These are phyloP conservation scores for Zelostemma sp. DNA, from an alignment of 1,140 invertebrate genomes.

Conservation along the genomic window DNA sequence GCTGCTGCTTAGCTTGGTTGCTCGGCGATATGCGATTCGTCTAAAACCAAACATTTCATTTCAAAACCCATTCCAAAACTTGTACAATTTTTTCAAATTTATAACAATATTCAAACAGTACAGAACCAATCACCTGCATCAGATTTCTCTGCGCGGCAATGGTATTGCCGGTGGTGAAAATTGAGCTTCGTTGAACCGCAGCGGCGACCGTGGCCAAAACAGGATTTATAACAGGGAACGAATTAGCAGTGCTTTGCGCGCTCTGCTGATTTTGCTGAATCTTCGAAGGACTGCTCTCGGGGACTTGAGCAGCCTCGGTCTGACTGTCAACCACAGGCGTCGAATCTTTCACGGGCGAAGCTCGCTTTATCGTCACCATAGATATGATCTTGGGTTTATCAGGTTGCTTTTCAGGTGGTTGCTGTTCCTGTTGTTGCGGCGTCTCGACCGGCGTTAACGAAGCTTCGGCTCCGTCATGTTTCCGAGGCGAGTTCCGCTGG, in stretches of 20 bases:
- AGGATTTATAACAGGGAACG: conserved; percentile 64
- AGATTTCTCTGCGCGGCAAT: conserved; percentile 57
- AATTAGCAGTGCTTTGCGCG: conserved; percentile 45
- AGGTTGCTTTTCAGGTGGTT: conserved; percentile 45
- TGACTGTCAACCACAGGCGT: conserved; percentile 47
- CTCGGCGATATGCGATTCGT: conserved; percentile 68
- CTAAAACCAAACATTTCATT: conserved; percentile 34
- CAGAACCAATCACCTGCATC: conserved; percentile 47
- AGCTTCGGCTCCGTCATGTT: conserved; percentile 39
- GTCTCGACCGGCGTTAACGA: conserved; percentile 35
- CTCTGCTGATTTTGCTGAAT: conserved; percentile 50
- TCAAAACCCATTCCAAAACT: conserved; percentile 1
- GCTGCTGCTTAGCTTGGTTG: conserved; percentile 60
- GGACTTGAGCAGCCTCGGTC: conserved; percentile 37
- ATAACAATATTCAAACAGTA: conserved; percentile 3
- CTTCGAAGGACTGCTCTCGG: conserved; percentile 51
- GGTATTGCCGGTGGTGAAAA: conserved; percentile 54
- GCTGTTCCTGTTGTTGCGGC: conserved; percentile 46
- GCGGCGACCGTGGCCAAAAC: conserved; percentile 67
- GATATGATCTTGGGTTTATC: conserved; percentile 69
- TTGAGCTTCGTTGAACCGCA: conserved; percentile 65
- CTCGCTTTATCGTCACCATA: conserved; percentile 65
- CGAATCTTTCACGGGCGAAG: conserved; percentile 55
- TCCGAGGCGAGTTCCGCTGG: conserved; percentile 52
- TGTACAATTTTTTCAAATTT: too few species aligned